Base-by-base conservation (phyloP, 2,888 invertebrate genomes). In the Dryococelus australis region DNA sequence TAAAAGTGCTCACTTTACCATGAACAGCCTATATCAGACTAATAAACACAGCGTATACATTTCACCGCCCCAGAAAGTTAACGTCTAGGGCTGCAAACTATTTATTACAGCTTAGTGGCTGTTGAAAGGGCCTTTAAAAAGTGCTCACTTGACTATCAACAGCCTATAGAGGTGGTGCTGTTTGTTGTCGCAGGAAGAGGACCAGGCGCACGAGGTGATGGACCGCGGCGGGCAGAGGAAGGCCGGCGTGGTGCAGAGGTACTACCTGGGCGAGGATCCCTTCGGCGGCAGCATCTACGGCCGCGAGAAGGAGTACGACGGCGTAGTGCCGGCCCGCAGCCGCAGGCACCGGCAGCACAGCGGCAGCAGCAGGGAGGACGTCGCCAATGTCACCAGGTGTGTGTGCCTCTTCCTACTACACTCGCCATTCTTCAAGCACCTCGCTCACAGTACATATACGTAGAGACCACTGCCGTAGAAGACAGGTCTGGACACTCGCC, bases 221-320 rank as follows among this genome's bases (percentile, higher is more conserved):
- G 53, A 84, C 35, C 43, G 81, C 47, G 85, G 85, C 87, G 35
- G 65, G 10, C 89, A 87, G 88, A 90, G 87, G 90, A 90, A 86
- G 90, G 90, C 85, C 51, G 51, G 86, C 79, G 86, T 86, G 84
- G 86, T 86, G 89, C 96, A 96, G 91, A 94, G 96, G 90, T 97
- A 97, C 93, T 97, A 97, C 92, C 94, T 97, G 90, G 97, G 97
- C 79, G 97, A 97, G 93, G 97, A 97, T 93, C 97, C 97, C 47
- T 97, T 97, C 92, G 96, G 96, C 87, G 95, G 95, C 43, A 96
- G 96, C 92, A 96, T 97, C 91, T 97, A 96, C 92, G 97, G 97
- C 89, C 95, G 96, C 91, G 97, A 97, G 92, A 96, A 96, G 92
- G 96, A 97, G 91, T 97, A 97, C 93, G 96, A 96, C 92, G 95